Evolutionary conservation across 1,140 invertebrate genomes (phyloP), one percentile per base, ranked within the genome.

Genomic region (Drosophila kurseongensis): DNA sequence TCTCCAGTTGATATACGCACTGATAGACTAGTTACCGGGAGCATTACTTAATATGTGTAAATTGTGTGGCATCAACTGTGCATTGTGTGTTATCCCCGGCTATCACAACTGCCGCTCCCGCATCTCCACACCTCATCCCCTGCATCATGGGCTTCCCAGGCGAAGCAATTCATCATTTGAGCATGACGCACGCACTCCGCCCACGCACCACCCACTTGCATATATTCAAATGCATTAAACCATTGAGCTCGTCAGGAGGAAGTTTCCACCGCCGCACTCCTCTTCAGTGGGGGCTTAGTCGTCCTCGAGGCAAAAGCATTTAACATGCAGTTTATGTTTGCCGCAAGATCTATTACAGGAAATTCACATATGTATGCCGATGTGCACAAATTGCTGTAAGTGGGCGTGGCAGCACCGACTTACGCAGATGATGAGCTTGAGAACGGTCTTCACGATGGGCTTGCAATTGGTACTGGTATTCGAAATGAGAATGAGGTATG

Each of bases 261-360:
- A 35, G 18, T 32, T 36, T 23, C 27, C 55, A 14, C 55, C 55
- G 6, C 60, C 38, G 12, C 55, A 59, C 13, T 4, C 60, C 41
- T n/a, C 38, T 51, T 23, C 51, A 40, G 32, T 51, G 38, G 45
- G 27, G 38, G 55, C 73, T 67, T 61, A 44, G 71, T 57, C 29
- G 50, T 78, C 78, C 79, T 66, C 54, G 52, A 77, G 84, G 83
- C 84, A 72, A 80, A 88, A 75, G 83, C 84, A 88, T 88, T 88
- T 88, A 89, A 84, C 84, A 84, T 88, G 83, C 83, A 88, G 84
- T 89, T 89, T 88, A 88, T 89, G 80, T 88, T 89, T 80, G 83
- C 83, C 83, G 74, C 83, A 88, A 88, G 83, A 88, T 88, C 83
- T 88, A 88, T 88, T 86, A 78, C 82, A 85, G 83, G 82, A 86